Evolutionary conservation across 2,113 vertebrate genomes (phyloP), one percentile per base, ranked within the genome.

Genomic region (Lasiurus borealis): DNA sequence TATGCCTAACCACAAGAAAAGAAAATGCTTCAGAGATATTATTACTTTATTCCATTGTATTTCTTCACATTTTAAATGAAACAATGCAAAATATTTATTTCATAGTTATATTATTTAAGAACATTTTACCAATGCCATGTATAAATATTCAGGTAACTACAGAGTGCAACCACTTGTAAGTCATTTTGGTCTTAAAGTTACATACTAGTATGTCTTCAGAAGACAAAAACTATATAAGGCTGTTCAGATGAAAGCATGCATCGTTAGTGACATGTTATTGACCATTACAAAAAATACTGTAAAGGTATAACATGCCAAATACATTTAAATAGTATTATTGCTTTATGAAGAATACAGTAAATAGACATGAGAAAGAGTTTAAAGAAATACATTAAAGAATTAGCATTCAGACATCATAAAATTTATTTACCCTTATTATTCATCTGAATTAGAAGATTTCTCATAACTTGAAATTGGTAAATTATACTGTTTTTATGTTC

Each of bases 61-160:
- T 91, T 92, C 13, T 11, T 81, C 27, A 62, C 10, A 90, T 91
- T 92, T 68, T 92, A 62, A 85, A 66, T 82, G 57, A 94, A 88
- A 90, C 8, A 78, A n/a, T 77, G 21, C 91, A 50, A 86, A 93
- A 94, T 34, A 85, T 48, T 88, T 34, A 88, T 52, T 86, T 78
- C 4, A 29, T 69, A 31, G 3, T 57, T 80, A 15, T 76, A 48
- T 87, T 90, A 4, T 92, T 96, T 95, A 83, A 92, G n/a, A 25
- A n/a, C 1, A 92, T 16, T 46, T 77, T 95, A 87, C 85, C 34
- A 73, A 54, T 88, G 4, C 9, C 57, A 88, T 76, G 91, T 84
- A 95, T 69, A 64, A 11, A 94, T 90, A 90, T 19, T n/a, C 11
- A 86, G n/a, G 83, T 80, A 78, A 40, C 8, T 52, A 62, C 6